A percentile compares a stretch with the other conserved stretches of the same genome.
Conservation (phyloP, 1,140 invertebrate species). For the Whitmania pigra region DNA sequence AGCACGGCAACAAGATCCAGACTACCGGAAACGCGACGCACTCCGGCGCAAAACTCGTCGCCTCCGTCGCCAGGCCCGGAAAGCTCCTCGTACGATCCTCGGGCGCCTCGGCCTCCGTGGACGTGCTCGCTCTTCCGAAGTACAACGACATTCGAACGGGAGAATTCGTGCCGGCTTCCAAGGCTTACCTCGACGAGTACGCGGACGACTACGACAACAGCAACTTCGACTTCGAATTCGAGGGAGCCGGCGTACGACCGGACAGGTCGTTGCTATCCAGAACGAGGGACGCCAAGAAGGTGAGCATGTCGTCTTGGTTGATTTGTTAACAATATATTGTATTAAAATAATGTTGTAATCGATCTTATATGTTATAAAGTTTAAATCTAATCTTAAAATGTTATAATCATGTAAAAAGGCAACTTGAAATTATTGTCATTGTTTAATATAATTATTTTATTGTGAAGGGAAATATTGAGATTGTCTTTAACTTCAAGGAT, state of each 20-base stretch:
- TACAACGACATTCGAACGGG: conserved; percentile 16
- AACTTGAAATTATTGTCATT: no score
- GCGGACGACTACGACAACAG: background rate
- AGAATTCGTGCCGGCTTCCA: conserved; percentile 4
- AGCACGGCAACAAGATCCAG: background rate
- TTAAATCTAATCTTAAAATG: no score
- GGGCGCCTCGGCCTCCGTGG: background rate
- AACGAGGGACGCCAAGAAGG: conserved; percentile 3
- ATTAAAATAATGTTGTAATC: no score
- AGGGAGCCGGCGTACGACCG: background rate
- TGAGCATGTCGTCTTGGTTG: background rate
- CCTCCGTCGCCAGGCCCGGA: background rate
- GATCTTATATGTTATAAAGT: no score
- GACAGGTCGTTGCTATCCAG: conserved; percentile 10
- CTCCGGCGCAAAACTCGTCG: background rate
- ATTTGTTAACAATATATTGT: no score
- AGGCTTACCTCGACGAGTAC: background rate
- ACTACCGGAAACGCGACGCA: background rate
- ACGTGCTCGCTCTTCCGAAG: background rate
- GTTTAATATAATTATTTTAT: no score
- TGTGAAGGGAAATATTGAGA: no score
- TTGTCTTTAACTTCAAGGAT: no score
- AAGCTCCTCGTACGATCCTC: background rate
- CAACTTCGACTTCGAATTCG: conserved; percentile 13
- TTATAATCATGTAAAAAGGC: no score